A percentile compares a stretch with the other conserved stretches of the same genome.
phyloP scores from a whole-genome alignment of 2,888 invertebrate species.

The Lasioglossum morio region DNA sequence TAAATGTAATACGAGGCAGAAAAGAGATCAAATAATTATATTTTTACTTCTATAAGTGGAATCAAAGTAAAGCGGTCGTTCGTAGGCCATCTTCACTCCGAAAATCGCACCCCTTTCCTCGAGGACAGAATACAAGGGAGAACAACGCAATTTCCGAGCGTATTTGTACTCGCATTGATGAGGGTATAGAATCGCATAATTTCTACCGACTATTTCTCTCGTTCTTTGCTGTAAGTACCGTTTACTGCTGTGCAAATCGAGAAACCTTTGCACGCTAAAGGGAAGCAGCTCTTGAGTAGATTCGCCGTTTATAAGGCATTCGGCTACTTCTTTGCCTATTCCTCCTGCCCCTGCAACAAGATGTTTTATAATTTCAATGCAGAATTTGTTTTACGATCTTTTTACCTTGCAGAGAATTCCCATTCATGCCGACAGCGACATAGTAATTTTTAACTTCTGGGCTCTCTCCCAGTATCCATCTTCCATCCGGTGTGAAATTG shows the following conservation, averaged over 20 bases:
- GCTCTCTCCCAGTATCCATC: constrained; percentile 89
- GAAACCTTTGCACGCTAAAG: constrained; percentile 88
- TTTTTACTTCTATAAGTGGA: constrained; percentile 85
- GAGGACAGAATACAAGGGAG: constrained; percentile 89
- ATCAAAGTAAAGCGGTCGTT: constrained; percentile 89
- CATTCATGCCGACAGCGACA: constrained; percentile 91
- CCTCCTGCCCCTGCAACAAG: constrained; percentile 87
- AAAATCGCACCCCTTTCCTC: constrained; percentile 89
- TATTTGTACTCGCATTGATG: constrained; percentile 88
- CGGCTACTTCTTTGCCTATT: constrained; percentile 89
- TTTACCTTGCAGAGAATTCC: constrained; percentile 87
- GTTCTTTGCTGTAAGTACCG: constrained; percentile 87
- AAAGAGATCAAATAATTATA: constrained; percentile 2
- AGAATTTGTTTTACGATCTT: constrained; percentile 7
- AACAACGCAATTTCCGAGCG: constrained; percentile 88
- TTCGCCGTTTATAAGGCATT: constrained; percentile 89
- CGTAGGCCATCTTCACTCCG: constrained; percentile 90
- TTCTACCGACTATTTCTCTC: constrained; percentile 89
- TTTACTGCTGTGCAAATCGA: constrained; percentile 89
- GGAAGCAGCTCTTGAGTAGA: constrained; percentile 87
- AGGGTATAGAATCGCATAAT: constrained; percentile 87
- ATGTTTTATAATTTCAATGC: not conserved
- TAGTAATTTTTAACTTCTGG: constrained; percentile 90
- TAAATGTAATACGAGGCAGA: not conserved
- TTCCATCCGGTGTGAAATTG: constrained; percentile 90